A percentile compares a stretch with the other conserved stretches of the same genome.
These are phyloP conservation scores for Podotricha telesiphe DNA, from an alignment of 2,888 invertebrate genomes.

Conservation along the genomic window DNA sequence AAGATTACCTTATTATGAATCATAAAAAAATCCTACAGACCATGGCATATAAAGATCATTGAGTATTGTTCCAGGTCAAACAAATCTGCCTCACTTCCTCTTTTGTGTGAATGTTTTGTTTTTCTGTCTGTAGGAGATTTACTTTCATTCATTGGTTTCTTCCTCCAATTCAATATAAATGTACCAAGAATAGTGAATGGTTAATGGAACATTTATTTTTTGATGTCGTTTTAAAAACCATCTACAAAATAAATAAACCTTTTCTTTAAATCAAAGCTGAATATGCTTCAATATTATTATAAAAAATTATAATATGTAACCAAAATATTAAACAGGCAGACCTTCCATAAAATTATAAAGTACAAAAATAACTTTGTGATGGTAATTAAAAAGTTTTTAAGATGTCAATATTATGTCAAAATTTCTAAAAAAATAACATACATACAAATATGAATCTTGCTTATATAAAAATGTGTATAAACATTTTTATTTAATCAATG, in stretches of 20 bases:
- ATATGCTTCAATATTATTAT: not conserved
- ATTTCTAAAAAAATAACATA: no score
- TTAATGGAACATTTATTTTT: not conserved
- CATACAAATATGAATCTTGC: no score
- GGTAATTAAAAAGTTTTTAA: no score
- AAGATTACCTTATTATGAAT: slow-evolving; percentile 9
- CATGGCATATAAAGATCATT: not conserved
- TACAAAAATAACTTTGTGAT: no score
- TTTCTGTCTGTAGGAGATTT: slow-evolving; percentile 4
- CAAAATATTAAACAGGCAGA: not conserved
- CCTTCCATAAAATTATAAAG: no score
- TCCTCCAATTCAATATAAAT: slow-evolving; percentile 1
- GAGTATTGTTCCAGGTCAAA: slow-evolving; percentile 11
- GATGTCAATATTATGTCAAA: no score
- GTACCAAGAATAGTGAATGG: not conserved
- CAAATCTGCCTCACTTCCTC: slow-evolving; percentile 2
- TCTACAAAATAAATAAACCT: not conserved
- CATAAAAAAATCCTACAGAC: not conserved
- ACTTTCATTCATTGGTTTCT: slow-evolving; percentile 12
- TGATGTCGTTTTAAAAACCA: not conserved
- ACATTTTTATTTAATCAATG: no score
- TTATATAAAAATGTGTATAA: no score
- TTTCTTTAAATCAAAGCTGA: not conserved
- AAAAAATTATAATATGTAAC: not conserved
- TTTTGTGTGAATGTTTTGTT: slow-evolving; percentile 12